Conservation (phyloP, 2,888 invertebrate species). For the Rambutsinella grinnellia region DNA sequence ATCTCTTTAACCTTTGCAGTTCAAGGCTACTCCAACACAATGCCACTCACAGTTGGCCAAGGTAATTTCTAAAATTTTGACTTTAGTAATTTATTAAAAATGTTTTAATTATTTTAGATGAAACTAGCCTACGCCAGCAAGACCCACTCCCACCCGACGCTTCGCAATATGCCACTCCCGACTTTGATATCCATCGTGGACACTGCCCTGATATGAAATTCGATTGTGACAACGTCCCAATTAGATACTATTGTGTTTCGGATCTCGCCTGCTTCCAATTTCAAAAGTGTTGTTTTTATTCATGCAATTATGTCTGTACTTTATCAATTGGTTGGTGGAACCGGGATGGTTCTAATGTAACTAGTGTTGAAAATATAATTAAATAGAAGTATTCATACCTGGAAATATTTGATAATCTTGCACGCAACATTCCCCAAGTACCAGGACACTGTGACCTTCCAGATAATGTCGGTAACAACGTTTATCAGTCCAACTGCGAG, state of each 20-base stretch:
- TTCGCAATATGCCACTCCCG: conserved; percentile 10
- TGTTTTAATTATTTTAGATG: too few species aligned
- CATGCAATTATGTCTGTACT: conserved; percentile 20
- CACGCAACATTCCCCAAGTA: conserved; percentile 90
- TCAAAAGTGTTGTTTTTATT: conserved; percentile 29
- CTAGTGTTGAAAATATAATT: background rate
- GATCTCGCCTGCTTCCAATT: conserved; percentile 24
- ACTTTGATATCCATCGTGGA: conserved; percentile 19
- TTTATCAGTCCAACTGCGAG: conserved; percentile 88
- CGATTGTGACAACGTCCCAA: conserved; percentile 16
- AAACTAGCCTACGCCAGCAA: too few species aligned
- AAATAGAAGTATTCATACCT: conserved; percentile 74
- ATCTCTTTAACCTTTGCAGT: too few species aligned
- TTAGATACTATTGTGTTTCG: conserved; percentile 25
- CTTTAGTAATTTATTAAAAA: too few species aligned
- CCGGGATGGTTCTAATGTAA: too few species aligned
- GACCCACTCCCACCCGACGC: conserved; percentile 35
- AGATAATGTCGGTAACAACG: conserved; percentile 90
- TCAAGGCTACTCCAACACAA: too few species aligned
- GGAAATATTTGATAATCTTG: conserved; percentile 86
- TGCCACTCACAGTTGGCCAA: too few species aligned
- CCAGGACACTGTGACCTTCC: conserved; percentile 91
- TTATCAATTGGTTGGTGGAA: background rate
- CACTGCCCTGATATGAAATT: conserved; percentile 1
- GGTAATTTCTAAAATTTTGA: too few species aligned